These are phyloP conservation scores for Sinonovacula constricta DNA, from an alignment of 1,140 invertebrate genomes.

Conservation along the genomic window DNA sequence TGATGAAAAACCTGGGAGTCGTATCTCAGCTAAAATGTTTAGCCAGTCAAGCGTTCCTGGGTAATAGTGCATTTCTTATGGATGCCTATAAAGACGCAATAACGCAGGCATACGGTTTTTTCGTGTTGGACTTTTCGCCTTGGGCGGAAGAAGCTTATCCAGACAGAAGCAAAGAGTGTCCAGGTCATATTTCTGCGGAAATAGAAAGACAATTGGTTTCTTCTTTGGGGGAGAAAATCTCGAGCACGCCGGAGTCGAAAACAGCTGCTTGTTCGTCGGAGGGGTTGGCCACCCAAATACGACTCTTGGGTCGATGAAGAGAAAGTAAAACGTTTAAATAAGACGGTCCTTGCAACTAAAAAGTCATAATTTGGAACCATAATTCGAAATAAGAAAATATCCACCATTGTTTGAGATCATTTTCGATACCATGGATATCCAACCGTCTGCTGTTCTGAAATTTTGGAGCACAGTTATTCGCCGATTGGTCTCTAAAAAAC, in stretches of 20 bases:
- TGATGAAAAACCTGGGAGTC: slow-evolving; percentile 2
- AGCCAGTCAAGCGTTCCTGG: slow-evolving; percentile 1
- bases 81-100: slow-evolving; percentile 5
- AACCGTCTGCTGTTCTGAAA: background rate
- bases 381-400: background rate
- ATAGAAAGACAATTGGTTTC: background rate
- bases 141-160: background rate
- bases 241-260: background rate
- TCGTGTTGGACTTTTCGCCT: slow-evolving; percentile 1
- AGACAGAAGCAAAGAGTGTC: background rate
- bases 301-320: slow-evolving; percentile 2
- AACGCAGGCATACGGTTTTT: background rate
- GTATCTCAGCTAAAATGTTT: background rate
- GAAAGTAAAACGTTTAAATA: background rate
- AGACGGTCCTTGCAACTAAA: no score
- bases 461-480: background rate
- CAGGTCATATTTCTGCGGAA: background rate
- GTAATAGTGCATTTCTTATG: background rate
- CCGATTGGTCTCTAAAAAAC: background rate
- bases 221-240: slow-evolving; percentile 2
- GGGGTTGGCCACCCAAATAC: background rate
- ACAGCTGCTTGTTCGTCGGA: background rate
- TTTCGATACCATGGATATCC: background rate
- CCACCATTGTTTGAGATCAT: background rate
- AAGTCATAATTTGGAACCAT: background rate